Conservation (phyloP, 2,797 vertebrate species). For the Cetoscarus ocellatus region DNA sequence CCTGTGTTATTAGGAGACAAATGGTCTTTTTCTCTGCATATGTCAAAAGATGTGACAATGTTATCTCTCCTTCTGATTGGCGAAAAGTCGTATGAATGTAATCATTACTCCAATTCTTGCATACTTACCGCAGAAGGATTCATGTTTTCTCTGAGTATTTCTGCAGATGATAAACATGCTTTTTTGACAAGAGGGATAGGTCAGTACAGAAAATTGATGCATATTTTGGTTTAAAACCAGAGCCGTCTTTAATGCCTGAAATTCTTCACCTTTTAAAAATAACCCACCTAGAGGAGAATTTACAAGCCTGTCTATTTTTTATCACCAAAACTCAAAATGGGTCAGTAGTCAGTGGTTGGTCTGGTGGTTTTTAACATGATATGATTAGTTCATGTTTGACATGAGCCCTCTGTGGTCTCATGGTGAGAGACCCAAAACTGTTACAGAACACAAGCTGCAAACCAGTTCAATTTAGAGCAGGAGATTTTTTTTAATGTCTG, state of each 20-base stretch:
- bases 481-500: no score
- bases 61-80: slow-evolving; percentile 7
- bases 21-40: not conserved
- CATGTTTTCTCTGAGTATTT: no score
- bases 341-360: not conserved
- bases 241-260: no score
- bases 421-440: not conserved
- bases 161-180: no score
- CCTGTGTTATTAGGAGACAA: not conserved
- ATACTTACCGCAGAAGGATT: no score
- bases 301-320: no score
- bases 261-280: no score
- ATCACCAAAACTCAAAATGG: no score
- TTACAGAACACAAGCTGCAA: not conserved
- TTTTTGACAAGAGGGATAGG: not conserved
- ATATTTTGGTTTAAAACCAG: not conserved
- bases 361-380: not conserved
- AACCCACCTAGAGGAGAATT: no score
- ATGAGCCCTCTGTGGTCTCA: not conserved
- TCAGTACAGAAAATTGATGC: not conserved
- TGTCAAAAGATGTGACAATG: not conserved
- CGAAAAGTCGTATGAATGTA: not conserved
- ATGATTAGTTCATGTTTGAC: not conserved
- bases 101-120: no score
- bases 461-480: not conserved